Evolutionary conservation across 2,113 vertebrate genomes (phyloP), one percentile per base, ranked within the genome.

Genomic region (Trematomus loennbergii): DNA sequence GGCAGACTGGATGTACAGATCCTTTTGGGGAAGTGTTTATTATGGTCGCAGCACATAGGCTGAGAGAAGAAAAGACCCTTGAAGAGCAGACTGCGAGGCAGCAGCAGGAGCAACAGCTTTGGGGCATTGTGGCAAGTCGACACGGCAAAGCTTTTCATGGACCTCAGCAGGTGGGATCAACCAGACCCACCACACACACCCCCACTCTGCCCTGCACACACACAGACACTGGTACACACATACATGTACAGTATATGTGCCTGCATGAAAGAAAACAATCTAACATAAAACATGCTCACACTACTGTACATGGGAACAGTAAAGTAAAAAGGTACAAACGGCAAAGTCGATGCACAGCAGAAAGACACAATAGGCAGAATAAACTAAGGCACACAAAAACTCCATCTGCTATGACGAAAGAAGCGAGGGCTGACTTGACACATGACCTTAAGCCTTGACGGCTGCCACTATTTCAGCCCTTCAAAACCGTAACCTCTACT

Each of bases 131-230:
- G 74, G 72, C 22, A 63, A 80, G 75, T 69, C 16, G 45, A 81
- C 72, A 81, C 71, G 69, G 76, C 71, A 79, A 71, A 79, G 88
- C 85, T 79, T 81, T 90, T 85, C 79, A 75, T 83, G 75, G 72
- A 70, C 72, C 76, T 63, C 86, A 86, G 91, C 91, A 93, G 91
- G 88, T 90, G 92, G 89, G 81, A 83, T 73, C 67, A 64, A 58
- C 50, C 15, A 59, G 33, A 48, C 49, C 57, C 20, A 2, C 1
- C 1, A 50, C 67, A 45, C 40, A 10, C 13, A 65, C 49, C 49
- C 52, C 46, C 13, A 72, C 12, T 16, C 64, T 49, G 36, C 12
- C 43, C n/a, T 55, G 6, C 48, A 78, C 13, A 59, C 65, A 61
- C 40, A 46, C n/a, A 52, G 16, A 52, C 40, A 77, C 15, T 0